Evolutionary conservation across 2,888 invertebrate genomes (phyloP), one percentile per base, ranked within the genome.

Genomic region (Epistrophella euchroma): DNA sequence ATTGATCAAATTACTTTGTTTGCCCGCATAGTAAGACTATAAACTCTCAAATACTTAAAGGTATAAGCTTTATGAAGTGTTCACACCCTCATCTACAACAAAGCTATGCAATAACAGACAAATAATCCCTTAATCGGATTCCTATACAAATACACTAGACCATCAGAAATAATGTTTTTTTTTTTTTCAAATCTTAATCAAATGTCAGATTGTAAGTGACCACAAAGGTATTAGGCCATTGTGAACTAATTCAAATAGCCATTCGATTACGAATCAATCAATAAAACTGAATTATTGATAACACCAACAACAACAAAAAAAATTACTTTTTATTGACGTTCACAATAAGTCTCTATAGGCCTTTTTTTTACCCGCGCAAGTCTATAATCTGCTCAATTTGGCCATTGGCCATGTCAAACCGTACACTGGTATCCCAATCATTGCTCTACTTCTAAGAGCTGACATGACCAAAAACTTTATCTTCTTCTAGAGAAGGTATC

Each of bases 81-180:
- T 81, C 85, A 73, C 85, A 81, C 85, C 85, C 85, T 70, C 72
- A 25, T 45, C 56, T 22, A 75, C 47, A 56, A 64, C 35, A 13
- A 28, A 71, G 68, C 58, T 56, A n/a, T 45, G 55, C 75, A 81
- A 81, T 76, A 85, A 72, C 72, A 76, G 47, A 76, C 40, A 72
- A 60, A 66, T 85, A 81, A 85, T 81, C 85, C 85, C 60, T 22
- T 85, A 81, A 81, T 81, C 81, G 85, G 85, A 72, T 85, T 81
- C 47, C 80, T 52, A 22, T 19, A 58, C 55, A 85, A 75, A 72
- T 45, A 72, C 80, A 72, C 80, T 81, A 81, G 72, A 81, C 81
- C 76, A 76, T 60, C 58, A 85, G 45, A 80, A 85, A 71, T 80
- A 70, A 80, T 84, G 56, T 32, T 9, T 4, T 70, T 70, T 28